phyloP scores from a whole-genome alignment of 2,888 invertebrate genomes.

The Linyphia triangularis region DNA sequence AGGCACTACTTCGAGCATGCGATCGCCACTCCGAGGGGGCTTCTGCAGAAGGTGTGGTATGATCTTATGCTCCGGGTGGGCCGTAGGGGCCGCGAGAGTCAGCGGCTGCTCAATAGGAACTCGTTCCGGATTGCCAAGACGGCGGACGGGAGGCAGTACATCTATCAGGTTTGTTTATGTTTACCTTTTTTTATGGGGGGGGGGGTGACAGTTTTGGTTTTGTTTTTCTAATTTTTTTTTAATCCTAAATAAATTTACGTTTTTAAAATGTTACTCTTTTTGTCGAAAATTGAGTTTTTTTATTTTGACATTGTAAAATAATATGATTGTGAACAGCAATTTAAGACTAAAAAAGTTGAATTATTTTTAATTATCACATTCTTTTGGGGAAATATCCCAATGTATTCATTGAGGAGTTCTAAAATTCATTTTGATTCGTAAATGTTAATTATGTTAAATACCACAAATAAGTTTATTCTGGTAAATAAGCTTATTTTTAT shows the following conservation, averaged over 20 bases:
- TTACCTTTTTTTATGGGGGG: not conserved
- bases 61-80: conserved; percentile 76
- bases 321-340: not conserved
- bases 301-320: not conserved
- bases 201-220: not conserved
- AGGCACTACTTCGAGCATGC: conserved; percentile 76
- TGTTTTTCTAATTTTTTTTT: not conserved
- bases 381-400: no score
- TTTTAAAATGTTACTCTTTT: not conserved
- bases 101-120: conserved; percentile 65
- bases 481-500: no score
- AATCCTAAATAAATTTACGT: not conserved
- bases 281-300: not conserved
- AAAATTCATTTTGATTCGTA: no score
- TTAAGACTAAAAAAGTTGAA: no score
- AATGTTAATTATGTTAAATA: no score
- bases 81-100: conserved; percentile 71
- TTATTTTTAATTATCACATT: no score
- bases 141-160: conserved; percentile 72
- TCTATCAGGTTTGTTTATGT: conserved; percentile 68
- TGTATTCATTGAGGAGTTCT: no score
- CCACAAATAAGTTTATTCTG: no score
- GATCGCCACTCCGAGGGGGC: conserved; percentile 75
- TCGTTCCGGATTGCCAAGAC: conserved; percentile 72
- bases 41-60: conserved; percentile 76